A percentile compares a stretch with the other conserved stretches of the same genome.
phyloP scores from a whole-genome alignment of 2,888 invertebrate species.

The Eupithecia insigniata region DNA sequence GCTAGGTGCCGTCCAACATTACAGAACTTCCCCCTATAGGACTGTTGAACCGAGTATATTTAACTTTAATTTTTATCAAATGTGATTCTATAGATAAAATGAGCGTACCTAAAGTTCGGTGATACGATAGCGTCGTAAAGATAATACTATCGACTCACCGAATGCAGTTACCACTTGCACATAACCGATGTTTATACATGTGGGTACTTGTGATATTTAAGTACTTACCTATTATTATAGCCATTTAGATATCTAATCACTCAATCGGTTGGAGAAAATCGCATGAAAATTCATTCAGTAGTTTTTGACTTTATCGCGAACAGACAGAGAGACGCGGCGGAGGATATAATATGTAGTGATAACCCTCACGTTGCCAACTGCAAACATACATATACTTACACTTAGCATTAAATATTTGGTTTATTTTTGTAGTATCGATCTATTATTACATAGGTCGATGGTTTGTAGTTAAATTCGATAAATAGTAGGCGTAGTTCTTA shows the following conservation, averaged over 20 bases:
- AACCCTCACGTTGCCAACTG: slow-evolving; percentile 63
- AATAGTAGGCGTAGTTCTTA: neutral
- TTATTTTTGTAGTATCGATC: slow-evolving; percentile 56
- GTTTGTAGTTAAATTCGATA: slow-evolving; percentile 2
- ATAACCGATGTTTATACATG: neutral
- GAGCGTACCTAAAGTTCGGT: neutral
- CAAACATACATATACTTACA: slow-evolving; percentile 45
- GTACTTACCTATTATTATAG: neutral
- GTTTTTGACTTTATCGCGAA: too few relatives aligned
- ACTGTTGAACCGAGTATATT: neutral
- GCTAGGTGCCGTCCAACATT: too few relatives aligned
- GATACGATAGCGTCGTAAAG: neutral
- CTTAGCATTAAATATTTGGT: slow-evolving; percentile 54
- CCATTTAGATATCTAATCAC: too few relatives aligned
- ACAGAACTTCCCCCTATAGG: too few relatives aligned
- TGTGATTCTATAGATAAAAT: neutral
- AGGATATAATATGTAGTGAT: too few relatives aligned
- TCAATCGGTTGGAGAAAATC: too few relatives aligned
- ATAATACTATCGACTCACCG: neutral
- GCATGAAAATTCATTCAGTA: too few relatives aligned
- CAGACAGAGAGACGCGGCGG: slow-evolving; percentile 21
- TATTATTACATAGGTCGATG: neutral
- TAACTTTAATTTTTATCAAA: neutral
- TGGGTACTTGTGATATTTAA: neutral
- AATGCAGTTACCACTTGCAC: neutral